These are phyloP conservation scores for Petrocephalus zakoni DNA, from an alignment of 2,113 vertebrate genomes.

Conservation along the genomic window DNA sequence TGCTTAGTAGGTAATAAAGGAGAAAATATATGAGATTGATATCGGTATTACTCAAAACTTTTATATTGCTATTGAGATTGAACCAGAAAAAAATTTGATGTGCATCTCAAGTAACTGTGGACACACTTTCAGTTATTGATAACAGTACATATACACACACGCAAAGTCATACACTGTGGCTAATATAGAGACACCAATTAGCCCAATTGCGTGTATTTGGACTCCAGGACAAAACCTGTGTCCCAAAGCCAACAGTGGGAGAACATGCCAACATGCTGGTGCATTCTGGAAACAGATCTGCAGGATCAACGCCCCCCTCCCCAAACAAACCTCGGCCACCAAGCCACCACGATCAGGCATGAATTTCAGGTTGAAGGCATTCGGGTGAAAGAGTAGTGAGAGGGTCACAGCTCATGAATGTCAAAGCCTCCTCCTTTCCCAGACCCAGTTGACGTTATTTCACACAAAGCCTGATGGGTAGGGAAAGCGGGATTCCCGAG, in stretches of 20 bases:
- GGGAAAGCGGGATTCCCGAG: slow-evolving; percentile 15
- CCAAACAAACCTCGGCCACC: too few relatives aligned
- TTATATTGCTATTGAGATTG: background rate
- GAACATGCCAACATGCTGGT: background rate
- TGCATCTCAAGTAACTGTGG: background rate
- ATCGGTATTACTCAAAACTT: background rate
- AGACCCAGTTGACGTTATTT: slow-evolving; percentile 38
- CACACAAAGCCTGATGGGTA: slow-evolving; percentile 40
- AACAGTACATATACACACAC: background rate
- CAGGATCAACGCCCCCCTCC: too few relatives aligned
- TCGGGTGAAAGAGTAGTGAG: background rate
- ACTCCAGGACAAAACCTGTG: background rate
- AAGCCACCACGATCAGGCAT: too few relatives aligned
- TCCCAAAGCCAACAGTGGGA: background rate
- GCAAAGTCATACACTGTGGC: background rate
- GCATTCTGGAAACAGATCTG: background rate
- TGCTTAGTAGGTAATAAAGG: background rate
- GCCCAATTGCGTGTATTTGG: background rate
- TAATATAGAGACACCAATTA: background rate
- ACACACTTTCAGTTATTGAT: background rate
- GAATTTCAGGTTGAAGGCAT: too few relatives aligned
- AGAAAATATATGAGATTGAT: background rate
- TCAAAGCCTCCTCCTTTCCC: slow-evolving; percentile 32
- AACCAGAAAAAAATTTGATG: background rate
- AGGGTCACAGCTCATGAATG: slow-evolving; percentile 43